Percentiles rank a stretch among this genome's conserved stretches.
Conservation (phyloP, 2,888 invertebrate genomes). For the Steromphala cineraria region DNA sequence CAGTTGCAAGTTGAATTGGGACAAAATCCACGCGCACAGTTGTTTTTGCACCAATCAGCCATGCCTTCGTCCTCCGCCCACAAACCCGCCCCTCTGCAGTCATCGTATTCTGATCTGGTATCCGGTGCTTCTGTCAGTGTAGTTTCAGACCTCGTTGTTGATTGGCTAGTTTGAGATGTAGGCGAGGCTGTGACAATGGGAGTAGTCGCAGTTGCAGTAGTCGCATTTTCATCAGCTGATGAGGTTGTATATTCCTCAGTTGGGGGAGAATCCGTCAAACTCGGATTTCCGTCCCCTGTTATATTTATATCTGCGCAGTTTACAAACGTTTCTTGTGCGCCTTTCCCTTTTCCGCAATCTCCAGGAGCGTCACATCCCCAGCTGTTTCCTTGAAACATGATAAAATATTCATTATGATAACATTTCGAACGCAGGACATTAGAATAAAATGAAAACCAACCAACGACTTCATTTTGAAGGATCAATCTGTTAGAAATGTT, state of each 20-base stretch:
- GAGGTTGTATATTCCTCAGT: background rate
- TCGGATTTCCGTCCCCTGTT: background rate
- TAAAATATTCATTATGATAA: too few species aligned
- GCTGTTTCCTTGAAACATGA: background rate
- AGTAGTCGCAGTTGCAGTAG: too few species aligned
- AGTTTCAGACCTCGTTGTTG: background rate
- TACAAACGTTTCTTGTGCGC: background rate
- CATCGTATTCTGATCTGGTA: background rate
- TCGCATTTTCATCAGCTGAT: too few species aligned
- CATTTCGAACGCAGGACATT: too few species aligned
- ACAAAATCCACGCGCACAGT: background rate
- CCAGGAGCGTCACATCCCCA: background rate
- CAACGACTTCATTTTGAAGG: too few species aligned
- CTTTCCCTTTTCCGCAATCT: background rate
- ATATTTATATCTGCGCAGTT: constrained; percentile 5
- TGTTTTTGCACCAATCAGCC: background rate
- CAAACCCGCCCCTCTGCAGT: background rate
- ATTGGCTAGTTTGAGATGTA: background rate
- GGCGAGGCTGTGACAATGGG: background rate
- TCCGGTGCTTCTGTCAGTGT: background rate
- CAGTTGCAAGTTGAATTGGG: background rate
- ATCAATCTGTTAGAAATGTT: too few species aligned
- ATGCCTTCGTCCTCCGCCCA: background rate
- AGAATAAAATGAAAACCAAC: too few species aligned
- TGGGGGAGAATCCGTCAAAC: background rate